These are phyloP conservation scores for Seriola rivoliana DNA, from an alignment of 2,113 vertebrate genomes.

Conservation along the genomic window DNA sequence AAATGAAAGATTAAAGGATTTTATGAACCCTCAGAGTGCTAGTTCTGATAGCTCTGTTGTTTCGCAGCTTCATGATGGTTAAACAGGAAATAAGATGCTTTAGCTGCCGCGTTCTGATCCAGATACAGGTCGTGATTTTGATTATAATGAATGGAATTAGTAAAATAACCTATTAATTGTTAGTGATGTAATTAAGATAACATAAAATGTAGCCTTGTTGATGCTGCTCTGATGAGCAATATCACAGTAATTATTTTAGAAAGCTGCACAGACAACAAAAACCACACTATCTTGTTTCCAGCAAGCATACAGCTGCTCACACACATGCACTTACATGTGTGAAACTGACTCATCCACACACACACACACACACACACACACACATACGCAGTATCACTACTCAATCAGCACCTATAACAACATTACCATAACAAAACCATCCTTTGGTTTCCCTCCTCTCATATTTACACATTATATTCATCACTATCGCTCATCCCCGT, in stretches of 20 bases:
- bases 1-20: conserved; percentile 84
- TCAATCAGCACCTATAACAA: conserved; percentile 82
- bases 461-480: conserved; percentile 87
- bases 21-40: conserved; percentile 61
- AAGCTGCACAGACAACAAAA: conserved; percentile 51
- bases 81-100: conserved; percentile 35
- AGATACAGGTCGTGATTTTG: conserved; percentile 30
- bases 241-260: conserved; percentile 43
- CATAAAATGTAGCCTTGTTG: conserved; percentile 34
- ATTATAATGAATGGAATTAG: conserved; percentile 21
- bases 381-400: conserved; percentile 68
- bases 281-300: conserved; percentile 49
- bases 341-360: conserved; percentile 6
- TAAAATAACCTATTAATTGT: conserved; percentile 42
- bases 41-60: conserved; percentile 71
- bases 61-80: conserved; percentile 39
- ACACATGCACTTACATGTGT: conserved; percentile 48
- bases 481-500: conserved; percentile 82
- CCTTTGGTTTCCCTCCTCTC: conserved; percentile 76
- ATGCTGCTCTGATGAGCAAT: conserved; percentile 37
- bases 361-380: conserved; percentile 48
- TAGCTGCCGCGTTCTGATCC: neutral
- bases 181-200: conserved; percentile 59
- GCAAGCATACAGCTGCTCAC: conserved; percentile 70
- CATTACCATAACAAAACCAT: conserved; percentile 85